phyloP scores from a whole-genome alignment of 2,113 vertebrate genomes.

The Thalassoma bifasciatum region DNA sequence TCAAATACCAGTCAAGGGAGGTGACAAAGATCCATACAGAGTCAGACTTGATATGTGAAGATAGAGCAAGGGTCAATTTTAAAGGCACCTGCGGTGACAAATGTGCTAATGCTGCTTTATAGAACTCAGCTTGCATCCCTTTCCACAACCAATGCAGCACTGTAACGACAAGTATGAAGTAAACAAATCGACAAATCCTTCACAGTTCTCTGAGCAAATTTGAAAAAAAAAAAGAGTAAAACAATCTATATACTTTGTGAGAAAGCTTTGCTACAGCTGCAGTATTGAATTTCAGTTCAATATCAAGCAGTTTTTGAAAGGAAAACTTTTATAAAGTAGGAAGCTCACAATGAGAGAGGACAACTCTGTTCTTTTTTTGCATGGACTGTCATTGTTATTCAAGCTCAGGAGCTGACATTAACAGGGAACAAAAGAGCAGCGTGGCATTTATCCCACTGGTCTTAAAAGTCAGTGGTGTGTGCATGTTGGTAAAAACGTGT shows the following conservation, averaged over 20 bases:
- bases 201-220: constrained; percentile 44
- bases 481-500: constrained; percentile 10
- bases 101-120: constrained; percentile 23
- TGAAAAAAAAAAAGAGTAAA: constrained; percentile 25
- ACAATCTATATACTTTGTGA: constrained; percentile 43
- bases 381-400: constrained; percentile 21
- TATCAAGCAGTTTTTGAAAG: constrained; percentile 2
- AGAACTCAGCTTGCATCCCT: constrained; percentile 11
- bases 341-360: constrained; percentile 16
- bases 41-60: constrained; percentile 20
- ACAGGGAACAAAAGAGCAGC: neutral
- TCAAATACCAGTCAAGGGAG: constrained; percentile 10
- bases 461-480: constrained; percentile 16
- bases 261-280: constrained; percentile 31
- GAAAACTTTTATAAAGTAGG: constrained; percentile 21
- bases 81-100: constrained; percentile 31
- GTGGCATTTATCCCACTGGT: constrained; percentile 16
- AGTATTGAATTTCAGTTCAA: constrained; percentile 50
- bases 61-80: constrained; percentile 22
- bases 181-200: constrained; percentile 45
- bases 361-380: neutral
- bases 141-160: constrained; percentile 17
- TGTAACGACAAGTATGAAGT: constrained; percentile 40
- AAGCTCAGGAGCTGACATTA: constrained; percentile 35
- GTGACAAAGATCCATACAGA: constrained; percentile 44